Conservation (phyloP, 2,888 invertebrate genomes). For the Cheilosia variabilis region DNA sequence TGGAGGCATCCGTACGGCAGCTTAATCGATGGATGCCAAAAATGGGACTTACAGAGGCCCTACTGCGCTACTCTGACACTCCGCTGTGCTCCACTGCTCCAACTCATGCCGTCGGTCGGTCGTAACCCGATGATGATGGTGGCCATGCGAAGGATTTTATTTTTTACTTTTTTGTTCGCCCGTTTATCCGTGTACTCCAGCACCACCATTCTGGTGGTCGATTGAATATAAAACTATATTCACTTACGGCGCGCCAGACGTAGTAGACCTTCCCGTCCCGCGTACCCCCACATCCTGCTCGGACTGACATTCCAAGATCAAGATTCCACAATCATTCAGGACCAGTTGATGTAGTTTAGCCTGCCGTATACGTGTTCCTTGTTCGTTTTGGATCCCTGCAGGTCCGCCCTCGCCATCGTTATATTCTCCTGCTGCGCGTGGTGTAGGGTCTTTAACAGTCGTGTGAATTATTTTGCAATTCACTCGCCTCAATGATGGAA, state of each 20-base stretch:
- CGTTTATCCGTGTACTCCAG: slow-evolving; percentile 7
- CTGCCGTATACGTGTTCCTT: slow-evolving; percentile 30
- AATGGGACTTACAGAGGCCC: slow-evolving; percentile 45
- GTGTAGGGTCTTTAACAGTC: slow-evolving; percentile 66
- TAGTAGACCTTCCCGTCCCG: slow-evolving; percentile 6
- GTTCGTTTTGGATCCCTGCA: slow-evolving; percentile 30
- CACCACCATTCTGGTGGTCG: slow-evolving; percentile 53
- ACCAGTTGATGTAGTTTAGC: slow-evolving; percentile 52
- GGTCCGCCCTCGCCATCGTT: slow-evolving; percentile 63
- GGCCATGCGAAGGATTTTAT: slow-evolving; percentile 21
- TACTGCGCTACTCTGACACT: slow-evolving; percentile 59
- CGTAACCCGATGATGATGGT: slow-evolving; percentile 52
- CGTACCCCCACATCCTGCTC: slow-evolving; percentile 10
- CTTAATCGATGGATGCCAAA: slow-evolving; percentile 55
- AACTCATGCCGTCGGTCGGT: slow-evolving; percentile 9
- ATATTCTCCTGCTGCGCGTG: slow-evolving; percentile 29
- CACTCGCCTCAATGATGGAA: slow-evolving; percentile 65
- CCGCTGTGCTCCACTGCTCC: slow-evolving; percentile 41
- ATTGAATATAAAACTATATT: slow-evolving; percentile 73
- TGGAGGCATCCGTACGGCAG: slow-evolving; percentile 30
- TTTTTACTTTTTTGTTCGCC: background rate
- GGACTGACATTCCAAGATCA: slow-evolving; percentile 69
- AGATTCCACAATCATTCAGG: slow-evolving; percentile 72
- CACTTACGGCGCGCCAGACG: slow-evolving; percentile 67
- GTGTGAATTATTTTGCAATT: slow-evolving; percentile 74